phyloP scores from a whole-genome alignment of 2,113 vertebrate species.

The Turnix velox region DNA sequence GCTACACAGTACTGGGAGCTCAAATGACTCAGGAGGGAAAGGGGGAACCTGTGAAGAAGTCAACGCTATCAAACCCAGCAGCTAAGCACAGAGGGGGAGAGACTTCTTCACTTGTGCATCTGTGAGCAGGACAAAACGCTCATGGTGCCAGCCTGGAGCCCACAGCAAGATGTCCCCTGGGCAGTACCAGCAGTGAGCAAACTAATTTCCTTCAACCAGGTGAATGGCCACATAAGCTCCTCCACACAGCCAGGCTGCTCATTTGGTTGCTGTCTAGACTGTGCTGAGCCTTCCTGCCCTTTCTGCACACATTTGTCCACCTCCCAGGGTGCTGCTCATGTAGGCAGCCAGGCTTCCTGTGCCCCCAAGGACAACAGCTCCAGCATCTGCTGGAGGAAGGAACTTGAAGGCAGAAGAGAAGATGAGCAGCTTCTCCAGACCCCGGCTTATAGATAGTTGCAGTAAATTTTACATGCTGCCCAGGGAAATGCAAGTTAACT shows the following conservation, averaged over 20 bases:
- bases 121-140: not conserved
- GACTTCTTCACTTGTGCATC: not conserved
- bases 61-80: not conserved
- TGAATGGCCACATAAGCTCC: not conserved
- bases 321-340: not conserved
- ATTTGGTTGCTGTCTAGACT: constrained; percentile 33
- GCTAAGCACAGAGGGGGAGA: not conserved
- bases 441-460: not conserved
- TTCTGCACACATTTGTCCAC: not conserved
- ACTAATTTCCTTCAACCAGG: not conserved
- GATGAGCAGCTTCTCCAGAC: not conserved
- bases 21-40: constrained; percentile 23
- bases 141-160: not conserved
- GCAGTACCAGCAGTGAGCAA: not conserved
- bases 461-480: not conserved
- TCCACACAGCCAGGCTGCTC: not conserved
- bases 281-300: not conserved
- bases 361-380: not conserved
- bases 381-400: not conserved
- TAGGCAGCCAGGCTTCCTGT: not conserved
- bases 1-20: not conserved
- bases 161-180: not conserved
- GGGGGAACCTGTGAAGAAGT: constrained; percentile 15
- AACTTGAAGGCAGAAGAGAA: not conserved
- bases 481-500: not conserved